Evolutionary conservation across 2,113 vertebrate species (phyloP), one percentile per base, ranked within the genome.

Genomic region (Baryphthengus martii): DNA sequence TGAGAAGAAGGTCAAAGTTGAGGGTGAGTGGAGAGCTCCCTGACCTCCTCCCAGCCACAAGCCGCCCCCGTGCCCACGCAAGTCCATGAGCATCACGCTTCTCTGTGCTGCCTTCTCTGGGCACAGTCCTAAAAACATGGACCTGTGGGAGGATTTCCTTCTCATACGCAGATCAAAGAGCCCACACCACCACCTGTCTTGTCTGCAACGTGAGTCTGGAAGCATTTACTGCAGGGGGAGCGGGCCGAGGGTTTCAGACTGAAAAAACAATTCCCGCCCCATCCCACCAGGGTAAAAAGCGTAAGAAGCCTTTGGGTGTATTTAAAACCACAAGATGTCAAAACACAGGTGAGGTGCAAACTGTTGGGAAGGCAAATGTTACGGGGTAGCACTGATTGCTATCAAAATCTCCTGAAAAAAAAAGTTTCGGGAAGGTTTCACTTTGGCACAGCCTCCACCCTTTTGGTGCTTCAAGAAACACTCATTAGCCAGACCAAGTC

Each of bases 251-350:
- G 9, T 20, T 68, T 37, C 55, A 40, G 29, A 74, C 6, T 5
- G 7, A 15, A 29, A 65, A 42, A 28, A 39, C 24, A 33, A 26
- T 6, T 13, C 20, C n/a, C n/a, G n/a, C 61, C 6, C 18, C 17
- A 45, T 45, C 44, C 16, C 18, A 17, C 44, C 16, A 17, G 44
- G 44, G 6, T 17, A 17, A 45, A 45, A 45, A 17, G 44, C 16
- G 16, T 45, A 15, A 45, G 44, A 15, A 5, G 63, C 1, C 0
- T n/a, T n/a, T 9, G 39, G 33, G 45, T 8, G n/a, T 3, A 49
- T 31, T 47, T 26, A 17, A 40, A 40, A 63, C 45, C 58, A 23
- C 13, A 17, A 65, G 33, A 33, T 31, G 66, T 55, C 37, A n/a
- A 45, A 71, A 31, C 11, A 15, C 10, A 16, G 31, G 10, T 1